Percentiles rank a stretch among this genome's conserved stretches.
These are phyloP conservation scores for Xanthorhoe spadicearia DNA, from an alignment of 2,888 invertebrate species.

Conservation along the genomic window DNA sequence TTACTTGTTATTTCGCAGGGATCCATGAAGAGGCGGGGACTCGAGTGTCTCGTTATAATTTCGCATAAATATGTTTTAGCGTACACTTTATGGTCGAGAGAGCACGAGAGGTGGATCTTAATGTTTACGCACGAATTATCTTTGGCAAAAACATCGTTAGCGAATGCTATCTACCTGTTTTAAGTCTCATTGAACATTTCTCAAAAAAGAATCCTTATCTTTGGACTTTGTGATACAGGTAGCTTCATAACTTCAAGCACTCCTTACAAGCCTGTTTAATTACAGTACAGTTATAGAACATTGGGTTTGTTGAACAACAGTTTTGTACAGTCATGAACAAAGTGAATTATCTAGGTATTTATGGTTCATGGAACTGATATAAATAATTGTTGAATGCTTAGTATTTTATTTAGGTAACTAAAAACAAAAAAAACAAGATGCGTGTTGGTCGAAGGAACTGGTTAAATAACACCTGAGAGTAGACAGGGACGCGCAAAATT, in stretches of 20 bases:
- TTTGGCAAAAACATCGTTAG: conserved; percentile 67
- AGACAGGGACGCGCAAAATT: no score
- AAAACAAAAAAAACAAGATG: no score
- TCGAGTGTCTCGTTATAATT: conserved; percentile 77
- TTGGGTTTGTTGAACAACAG: no score
- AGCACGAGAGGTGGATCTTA: conserved; percentile 61
- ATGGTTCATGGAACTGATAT: no score
- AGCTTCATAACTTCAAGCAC: background rate
- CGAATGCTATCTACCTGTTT: conserved; percentile 35
- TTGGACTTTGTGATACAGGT: background rate
- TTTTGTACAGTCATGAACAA: no score
- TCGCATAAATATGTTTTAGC: conserved; percentile 80
- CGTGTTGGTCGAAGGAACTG: no score
- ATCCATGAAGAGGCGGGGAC: conserved; percentile 56
- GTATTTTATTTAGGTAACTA: no score
- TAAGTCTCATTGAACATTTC: conserved; percentile 27
- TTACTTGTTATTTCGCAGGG: conserved; percentile 70
- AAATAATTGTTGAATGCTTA: no score
- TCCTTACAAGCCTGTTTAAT: background rate
- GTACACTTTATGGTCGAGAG: conserved; percentile 57
- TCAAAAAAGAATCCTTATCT: conserved; percentile 3
- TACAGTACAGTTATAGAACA: no score
- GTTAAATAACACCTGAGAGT: no score
- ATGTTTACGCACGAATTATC: conserved; percentile 73
- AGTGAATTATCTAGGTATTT: no score